Conservation (phyloP, 1,140 invertebrate genomes). For the Diorhabda sublineata region DNA sequence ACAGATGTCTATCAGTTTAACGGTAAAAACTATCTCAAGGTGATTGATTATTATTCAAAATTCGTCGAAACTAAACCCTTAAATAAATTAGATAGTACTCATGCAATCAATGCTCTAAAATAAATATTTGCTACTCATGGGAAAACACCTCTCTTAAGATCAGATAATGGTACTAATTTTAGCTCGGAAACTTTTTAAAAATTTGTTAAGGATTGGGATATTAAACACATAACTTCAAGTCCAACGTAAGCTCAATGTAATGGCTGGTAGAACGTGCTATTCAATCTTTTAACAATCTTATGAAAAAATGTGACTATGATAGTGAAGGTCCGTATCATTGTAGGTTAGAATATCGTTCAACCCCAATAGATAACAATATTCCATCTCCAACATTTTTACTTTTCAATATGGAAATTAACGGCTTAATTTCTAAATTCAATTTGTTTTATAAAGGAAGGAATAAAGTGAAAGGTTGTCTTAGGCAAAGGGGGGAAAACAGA, state of each 20-base stretch:
- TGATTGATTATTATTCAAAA: not conserved
- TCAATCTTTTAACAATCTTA: not conserved
- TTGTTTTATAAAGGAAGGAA: no score
- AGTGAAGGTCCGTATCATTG: not conserved
- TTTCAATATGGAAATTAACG: no score
- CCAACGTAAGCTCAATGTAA: not conserved
- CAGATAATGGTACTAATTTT: not conserved
- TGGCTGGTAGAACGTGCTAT: not conserved
- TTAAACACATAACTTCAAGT: slow-evolving; percentile 14
- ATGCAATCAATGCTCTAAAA: not conserved
- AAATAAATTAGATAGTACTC: not conserved
- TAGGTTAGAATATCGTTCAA: not conserved
- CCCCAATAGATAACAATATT: not conserved
- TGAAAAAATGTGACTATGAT: not conserved
- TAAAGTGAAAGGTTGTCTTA: no score
- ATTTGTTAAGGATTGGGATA: not conserved
- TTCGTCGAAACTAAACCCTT: not conserved
- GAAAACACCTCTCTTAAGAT: not conserved
- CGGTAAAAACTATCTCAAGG: not conserved
- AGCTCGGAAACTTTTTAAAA: not conserved
- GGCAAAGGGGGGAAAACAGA: no score
- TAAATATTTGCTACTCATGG: not conserved
- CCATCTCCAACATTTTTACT: no score
- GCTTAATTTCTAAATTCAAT: no score
- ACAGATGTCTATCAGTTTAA: not conserved